Conservation (phyloP, 2,113 vertebrate species). For the Protobothrops flavoviridis region DNA sequence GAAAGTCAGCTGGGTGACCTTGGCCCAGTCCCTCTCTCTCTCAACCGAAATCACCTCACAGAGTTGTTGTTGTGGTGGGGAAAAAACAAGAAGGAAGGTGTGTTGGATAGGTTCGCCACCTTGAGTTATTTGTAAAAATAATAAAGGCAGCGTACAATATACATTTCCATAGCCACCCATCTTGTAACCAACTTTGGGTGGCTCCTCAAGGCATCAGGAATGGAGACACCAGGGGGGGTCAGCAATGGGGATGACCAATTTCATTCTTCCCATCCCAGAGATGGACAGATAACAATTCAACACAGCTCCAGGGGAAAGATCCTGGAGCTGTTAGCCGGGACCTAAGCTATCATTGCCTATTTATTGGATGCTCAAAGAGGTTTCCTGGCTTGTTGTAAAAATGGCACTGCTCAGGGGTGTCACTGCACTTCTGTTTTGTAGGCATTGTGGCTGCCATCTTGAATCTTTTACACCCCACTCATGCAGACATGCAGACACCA, state of each 20-base stretch:
- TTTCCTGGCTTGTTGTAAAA: background rate
- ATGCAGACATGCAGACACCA: background rate
- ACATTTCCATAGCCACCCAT: no score
- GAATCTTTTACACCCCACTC: background rate
- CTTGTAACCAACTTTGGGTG: no score
- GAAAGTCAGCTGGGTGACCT: no score
- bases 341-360: background rate
- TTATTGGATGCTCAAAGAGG: background rate
- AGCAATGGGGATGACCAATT: background rate
- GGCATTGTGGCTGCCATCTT: background rate
- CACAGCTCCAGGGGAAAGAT: background rate
- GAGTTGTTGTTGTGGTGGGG: no score
- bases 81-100: no score
- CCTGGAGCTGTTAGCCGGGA: background rate
- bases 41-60: no score
- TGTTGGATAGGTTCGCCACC: no score
- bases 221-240: background rate
- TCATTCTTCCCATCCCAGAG: background rate
- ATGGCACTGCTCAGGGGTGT: background rate
- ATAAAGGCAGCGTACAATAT: no score
- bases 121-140: no score
- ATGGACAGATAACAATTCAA: background rate
- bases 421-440: background rate
- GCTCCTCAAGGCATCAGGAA: background rate
- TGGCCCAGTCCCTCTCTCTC: no score